Evolutionary conservation across 2,113 vertebrate genomes (phyloP).

Genomic region (Callocephalon fimbriatum): DNA sequence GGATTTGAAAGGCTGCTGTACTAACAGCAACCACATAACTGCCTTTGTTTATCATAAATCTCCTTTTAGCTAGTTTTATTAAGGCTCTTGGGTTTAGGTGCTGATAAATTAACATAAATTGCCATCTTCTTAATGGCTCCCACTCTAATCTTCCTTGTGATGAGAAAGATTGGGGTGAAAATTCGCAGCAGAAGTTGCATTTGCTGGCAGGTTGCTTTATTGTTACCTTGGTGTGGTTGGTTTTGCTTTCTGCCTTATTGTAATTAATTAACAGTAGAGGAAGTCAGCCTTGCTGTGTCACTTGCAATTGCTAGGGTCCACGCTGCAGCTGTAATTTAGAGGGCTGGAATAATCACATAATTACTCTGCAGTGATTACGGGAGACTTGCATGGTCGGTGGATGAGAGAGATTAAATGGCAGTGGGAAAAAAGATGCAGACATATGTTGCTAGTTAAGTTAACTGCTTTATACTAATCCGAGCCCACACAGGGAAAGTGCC

Average conservation of each 20-base stretch:
- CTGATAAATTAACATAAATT: slow-evolving; percentile 52
- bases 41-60: slow-evolving; percentile 10
- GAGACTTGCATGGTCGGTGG: slow-evolving; percentile 60
- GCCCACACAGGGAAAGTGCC: neutral
- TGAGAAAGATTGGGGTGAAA: neutral
- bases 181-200: neutral
- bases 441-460: slow-evolving; percentile 62
- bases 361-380: slow-evolving; percentile 57
- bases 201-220: neutral
- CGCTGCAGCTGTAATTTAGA: slow-evolving; percentile 63
- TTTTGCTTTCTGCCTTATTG: neutral
- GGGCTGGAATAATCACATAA: slow-evolving; percentile 68
- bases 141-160: neutral
- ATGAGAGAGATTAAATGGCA: slow-evolving; percentile 59
- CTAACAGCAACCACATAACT: neutral
- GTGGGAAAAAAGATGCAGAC: slow-evolving; percentile 43
- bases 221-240: neutral
- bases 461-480: slow-evolving; percentile 34
- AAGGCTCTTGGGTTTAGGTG: neutral
- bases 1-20: neutral
- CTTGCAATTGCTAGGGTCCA: slow-evolving; percentile 53
- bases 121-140: slow-evolving; percentile 34
- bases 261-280: slow-evolving; percentile 45
- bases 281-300: slow-evolving; percentile 37
- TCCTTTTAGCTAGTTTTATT: slow-evolving; percentile 38